Base-by-base conservation (phyloP, 2,113 vertebrate genomes). In the Trematocara nigrifrons region DNA sequence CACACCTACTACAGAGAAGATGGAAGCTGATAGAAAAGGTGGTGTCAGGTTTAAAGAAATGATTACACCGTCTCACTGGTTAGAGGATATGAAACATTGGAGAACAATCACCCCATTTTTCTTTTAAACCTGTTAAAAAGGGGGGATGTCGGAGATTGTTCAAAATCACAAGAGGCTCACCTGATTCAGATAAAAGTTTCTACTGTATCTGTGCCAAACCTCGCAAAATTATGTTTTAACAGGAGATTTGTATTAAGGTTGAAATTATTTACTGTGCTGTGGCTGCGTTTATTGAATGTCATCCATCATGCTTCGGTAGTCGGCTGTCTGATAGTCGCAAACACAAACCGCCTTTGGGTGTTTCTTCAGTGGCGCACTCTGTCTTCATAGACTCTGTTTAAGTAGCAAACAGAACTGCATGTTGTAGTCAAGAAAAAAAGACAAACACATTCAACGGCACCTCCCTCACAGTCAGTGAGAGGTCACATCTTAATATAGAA, bases 401-500 rank as follows among this genome's bases (percentile, higher is more conserved):
- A 51, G 71, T 76, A 82, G 52, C n/a, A 53, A 89, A 59, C 61
- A 54, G 47, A 84, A 79, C 61, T 59, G 26, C 15, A 18, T 66
- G 53, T 80, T 20, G 4, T 77, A 57, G 69, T 74, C 47, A 66
- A 22, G 18, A 29, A 82, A 66, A 40, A 40, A 35, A 0, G 85
- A 76, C 66, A 81, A 69, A 53, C 69, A 33, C 66, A 16, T 78
- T 53, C 78, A 20, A 3, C 64, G 66, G 79, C 81, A 22, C 56
- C 20, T 79, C 29, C 53, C 15, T 78, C 10, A 7, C 90, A 91
- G 91, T 90, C 89, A 92, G 35, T 8, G 8, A 61, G 82, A 81
- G 94, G 91, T 93, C 91, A 87, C 18, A 8, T 91, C 91, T 84
- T 93, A 80, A 91, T 93, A 86, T 91, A 90, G 85, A 93, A 89